Conservation (phyloP, 2,797 vertebrate genomes). For the Sparus aurata region DNA sequence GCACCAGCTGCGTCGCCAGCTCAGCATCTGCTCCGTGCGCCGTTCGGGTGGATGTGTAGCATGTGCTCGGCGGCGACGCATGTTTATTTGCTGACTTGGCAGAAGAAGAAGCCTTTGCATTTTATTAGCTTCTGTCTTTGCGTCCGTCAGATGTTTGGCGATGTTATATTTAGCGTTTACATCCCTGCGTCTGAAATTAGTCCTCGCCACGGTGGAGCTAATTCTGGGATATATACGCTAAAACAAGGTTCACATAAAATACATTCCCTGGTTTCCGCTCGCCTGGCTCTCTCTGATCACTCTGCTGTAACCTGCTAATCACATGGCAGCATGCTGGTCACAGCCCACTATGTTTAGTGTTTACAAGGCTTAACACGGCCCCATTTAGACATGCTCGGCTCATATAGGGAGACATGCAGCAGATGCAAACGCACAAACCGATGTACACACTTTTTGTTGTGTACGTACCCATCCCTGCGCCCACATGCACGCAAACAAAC, state of each 20-base stretch:
- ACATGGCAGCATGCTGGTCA: constrained; percentile 61
- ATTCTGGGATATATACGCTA: constrained; percentile 71
- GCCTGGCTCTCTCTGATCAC: constrained; percentile 73
- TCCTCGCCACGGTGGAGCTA: constrained; percentile 60
- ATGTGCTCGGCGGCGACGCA: constrained; percentile 37
- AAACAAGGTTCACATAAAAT: constrained; percentile 76
- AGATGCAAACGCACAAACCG: constrained; percentile 20
- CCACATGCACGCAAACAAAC: constrained; percentile 41
- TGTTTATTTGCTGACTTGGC: constrained; percentile 51
- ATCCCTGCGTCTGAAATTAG: constrained; percentile 69
- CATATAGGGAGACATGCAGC: constrained; percentile 49
- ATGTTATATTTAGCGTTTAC: constrained; percentile 74
- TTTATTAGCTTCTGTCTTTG: constrained; percentile 76
- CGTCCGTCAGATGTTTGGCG: constrained; percentile 66
- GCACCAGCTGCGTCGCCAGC: constrained; percentile 43
- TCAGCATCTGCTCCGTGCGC: constrained; percentile 40
- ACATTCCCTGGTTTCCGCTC: constrained; percentile 74
- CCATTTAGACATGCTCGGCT: constrained; percentile 52
- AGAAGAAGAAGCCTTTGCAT: constrained; percentile 48
- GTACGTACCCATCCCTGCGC: constrained; percentile 46
- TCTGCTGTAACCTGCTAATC: constrained; percentile 77
- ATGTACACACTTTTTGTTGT: constrained; percentile 19
- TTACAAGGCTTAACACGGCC: constrained; percentile 71
- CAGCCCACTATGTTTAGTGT: constrained; percentile 81
- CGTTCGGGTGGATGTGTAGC: constrained; percentile 32